Conservation (phyloP, 2,888 invertebrate genomes). For the Cybosia mesomella region DNA sequence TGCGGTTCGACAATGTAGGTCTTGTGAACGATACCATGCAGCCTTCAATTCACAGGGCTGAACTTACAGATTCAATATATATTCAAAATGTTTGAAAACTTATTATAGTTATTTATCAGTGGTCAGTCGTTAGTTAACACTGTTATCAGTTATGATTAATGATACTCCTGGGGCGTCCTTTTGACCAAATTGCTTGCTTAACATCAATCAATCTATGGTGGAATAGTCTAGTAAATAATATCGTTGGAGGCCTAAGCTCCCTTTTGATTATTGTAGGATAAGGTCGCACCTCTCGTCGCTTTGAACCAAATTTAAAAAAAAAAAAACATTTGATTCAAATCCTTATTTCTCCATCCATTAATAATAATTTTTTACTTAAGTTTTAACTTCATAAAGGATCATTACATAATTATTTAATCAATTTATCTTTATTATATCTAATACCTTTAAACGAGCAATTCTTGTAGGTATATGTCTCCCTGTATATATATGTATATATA, state of each 20-base stretch:
- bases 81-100: neutral
- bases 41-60: conserved; percentile 76
- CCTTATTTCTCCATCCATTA: neutral
- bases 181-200: no score
- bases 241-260: no score
- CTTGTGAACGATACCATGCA: conserved; percentile 67
- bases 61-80: conserved; percentile 36
- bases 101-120: neutral
- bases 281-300: neutral
- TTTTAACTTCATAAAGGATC: neutral
- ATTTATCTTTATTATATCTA: no score
- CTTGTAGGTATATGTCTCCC: no score
- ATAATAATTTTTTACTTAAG: neutral
- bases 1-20: conserved; percentile 79
- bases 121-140: no score
- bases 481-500: no score
- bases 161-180: neutral
- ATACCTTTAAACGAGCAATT: no score
- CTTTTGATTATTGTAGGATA: no score
- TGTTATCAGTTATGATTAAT: no score
- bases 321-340: neutral
- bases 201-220: no score
- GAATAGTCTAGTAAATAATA: no score
- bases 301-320: neutral
- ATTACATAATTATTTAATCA: no score